Conservation (phyloP, 1,140 invertebrate species). For the Pentalonia nigronervosa region DNA sequence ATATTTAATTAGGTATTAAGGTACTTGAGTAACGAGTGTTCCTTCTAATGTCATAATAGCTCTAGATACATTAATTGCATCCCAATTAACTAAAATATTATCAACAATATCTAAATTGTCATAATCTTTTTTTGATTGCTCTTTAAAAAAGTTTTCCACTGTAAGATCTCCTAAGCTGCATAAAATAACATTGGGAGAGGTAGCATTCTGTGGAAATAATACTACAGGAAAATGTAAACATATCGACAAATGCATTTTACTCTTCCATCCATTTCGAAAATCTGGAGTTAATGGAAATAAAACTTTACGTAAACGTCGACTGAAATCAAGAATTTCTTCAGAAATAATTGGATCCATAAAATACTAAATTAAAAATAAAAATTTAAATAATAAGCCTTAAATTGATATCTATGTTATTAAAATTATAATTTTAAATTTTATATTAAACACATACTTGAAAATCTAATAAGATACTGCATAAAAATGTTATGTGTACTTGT, state of each 20-base stretch:
- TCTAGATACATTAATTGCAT: constrained; percentile 73
- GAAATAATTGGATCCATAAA: constrained; percentile 73
- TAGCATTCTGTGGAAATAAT: constrained; percentile 80
- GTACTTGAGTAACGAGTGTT: constrained; percentile 74
- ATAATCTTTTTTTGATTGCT: constrained; percentile 64
- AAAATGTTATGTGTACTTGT: constrained; percentile 74
- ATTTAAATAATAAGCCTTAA: neutral
- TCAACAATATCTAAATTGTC: constrained; percentile 69
- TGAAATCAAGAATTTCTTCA: constrained; percentile 64
- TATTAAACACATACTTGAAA: constrained; percentile 67
- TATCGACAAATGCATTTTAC: constrained; percentile 74
- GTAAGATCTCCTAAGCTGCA: constrained; percentile 79
- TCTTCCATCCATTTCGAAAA: constrained; percentile 69
- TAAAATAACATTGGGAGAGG: constrained; percentile 80
- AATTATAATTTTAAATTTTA: neutral
- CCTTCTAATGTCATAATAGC: constrained; percentile 77
- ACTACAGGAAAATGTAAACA: constrained; percentile 79
- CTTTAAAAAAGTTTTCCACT: constrained; percentile 83
- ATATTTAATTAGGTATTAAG: constrained; percentile 56
- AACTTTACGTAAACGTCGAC: constrained; percentile 64
- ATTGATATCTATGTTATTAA: neutral
- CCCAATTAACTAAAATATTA: constrained; percentile 75
- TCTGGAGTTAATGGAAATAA: constrained; percentile 65
- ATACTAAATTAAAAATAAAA: constrained; percentile 66
- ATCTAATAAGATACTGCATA: constrained; percentile 77